phyloP scores from a whole-genome alignment of 35 echinoderm and acorn worm species.

The Ptychodera flava region DNA sequence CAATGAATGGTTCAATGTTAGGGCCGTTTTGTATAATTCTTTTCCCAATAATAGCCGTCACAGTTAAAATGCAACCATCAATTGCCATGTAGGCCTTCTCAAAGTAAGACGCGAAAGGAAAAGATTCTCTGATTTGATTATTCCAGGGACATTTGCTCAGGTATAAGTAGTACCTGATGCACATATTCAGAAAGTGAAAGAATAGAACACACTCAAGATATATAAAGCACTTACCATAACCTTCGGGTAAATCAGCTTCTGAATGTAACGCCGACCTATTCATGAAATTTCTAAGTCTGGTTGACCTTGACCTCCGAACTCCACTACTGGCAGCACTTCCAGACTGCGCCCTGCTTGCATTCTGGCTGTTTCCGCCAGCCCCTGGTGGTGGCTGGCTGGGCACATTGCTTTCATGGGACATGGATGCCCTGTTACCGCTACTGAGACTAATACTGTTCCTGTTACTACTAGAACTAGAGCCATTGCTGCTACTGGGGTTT shows the following conservation, averaged over 20 bases:
- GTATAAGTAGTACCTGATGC: too few relatives aligned
- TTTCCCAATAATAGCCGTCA: too few relatives aligned
- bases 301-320: constrained; percentile 39
- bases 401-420: neutral
- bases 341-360: neutral
- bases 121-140: neutral
- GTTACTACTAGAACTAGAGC: neutral
- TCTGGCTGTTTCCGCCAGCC: neutral
- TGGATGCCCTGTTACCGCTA: neutral
- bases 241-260: constrained; percentile 80
- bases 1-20: too few relatives aligned
- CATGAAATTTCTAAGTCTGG: constrained; percentile 87
- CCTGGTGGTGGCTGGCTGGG: constrained; percentile 7
- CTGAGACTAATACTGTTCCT: neutral
- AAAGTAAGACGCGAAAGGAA: constrained; percentile 8
- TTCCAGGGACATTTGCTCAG: too few relatives aligned
- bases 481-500: neutral
- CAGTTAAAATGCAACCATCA: too few relatives aligned
- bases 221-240: constrained; percentile 89
- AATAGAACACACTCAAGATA: too few relatives aligned
- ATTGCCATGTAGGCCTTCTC: neutral
- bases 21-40: too few relatives aligned
- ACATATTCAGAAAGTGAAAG: too few relatives aligned
- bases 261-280: constrained; percentile 88
- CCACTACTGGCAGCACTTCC: constrained; percentile 10